Conservation (phyloP, 2,888 invertebrate genomes). For the Eretmocerus hayati region DNA sequence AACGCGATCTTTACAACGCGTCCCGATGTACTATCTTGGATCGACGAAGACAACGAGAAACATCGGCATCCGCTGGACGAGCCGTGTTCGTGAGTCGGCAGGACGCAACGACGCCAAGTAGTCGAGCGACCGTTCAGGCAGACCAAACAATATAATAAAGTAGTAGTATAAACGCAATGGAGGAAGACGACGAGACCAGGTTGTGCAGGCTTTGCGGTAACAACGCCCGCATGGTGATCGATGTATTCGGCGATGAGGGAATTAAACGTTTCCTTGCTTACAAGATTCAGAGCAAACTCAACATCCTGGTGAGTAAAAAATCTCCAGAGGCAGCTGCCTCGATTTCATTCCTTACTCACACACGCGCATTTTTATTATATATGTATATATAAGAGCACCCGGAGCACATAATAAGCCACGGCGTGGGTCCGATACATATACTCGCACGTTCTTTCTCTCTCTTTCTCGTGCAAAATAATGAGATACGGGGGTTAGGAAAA, state of each 20-base stretch:
- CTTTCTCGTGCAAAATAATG: slow-evolving; percentile 2
- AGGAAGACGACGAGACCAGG: slow-evolving; percentile 35
- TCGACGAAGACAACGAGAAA: too few species aligned
- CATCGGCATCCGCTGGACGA: too few species aligned
- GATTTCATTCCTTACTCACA: neutral
- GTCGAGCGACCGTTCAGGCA: slow-evolving; percentile 31
- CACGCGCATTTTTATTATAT: too few species aligned
- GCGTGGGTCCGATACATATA: too few species aligned
- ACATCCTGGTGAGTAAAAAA: slow-evolving; percentile 39
- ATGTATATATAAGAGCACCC: too few species aligned
- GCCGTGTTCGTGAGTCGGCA: too few species aligned
- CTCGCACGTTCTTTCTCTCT: neutral
- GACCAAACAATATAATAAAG: too few species aligned
- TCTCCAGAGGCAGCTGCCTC: neutral
- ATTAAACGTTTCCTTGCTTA: slow-evolving; percentile 37
- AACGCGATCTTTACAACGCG: too few species aligned
- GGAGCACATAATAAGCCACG: too few species aligned
- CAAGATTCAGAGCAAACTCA: slow-evolving; percentile 41
- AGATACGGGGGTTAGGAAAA: slow-evolving; percentile 34
- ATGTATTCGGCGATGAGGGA: slow-evolving; percentile 43
- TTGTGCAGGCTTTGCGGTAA: slow-evolving; percentile 43
- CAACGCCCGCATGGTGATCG: slow-evolving; percentile 39
- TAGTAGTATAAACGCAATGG: slow-evolving; percentile 38
- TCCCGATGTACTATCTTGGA: too few species aligned
- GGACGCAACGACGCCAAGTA: slow-evolving; percentile 22